Base-by-base conservation (phyloP, 2,797 vertebrate species). In the Eleutherodactylus coqui region DNA sequence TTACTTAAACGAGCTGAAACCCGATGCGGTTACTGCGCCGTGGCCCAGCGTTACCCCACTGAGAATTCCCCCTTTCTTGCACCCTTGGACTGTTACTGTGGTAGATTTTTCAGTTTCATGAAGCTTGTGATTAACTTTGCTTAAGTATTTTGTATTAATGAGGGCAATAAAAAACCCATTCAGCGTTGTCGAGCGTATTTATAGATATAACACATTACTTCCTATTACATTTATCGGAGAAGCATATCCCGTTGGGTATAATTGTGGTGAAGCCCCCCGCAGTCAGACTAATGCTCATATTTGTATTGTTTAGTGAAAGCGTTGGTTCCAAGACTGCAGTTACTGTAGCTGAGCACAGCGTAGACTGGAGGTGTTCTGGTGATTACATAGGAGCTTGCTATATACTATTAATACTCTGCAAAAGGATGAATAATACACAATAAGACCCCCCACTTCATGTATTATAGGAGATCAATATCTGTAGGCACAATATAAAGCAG, bases 191-290 rank as follows among this genome's bases (percentile, higher is more conserved):
- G 43, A 38, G 29, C n/a, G 36, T 81, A 70, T 82, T 72, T 70
- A 55, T 16, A 51, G 64, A 9, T 7, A n/a, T 10, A 43, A 27
- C 16, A 7, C 8, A 82, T 72, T 21, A 67, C 43, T 81, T 67
- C 64, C 60, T 5, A 81, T 49, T 49, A 34, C 32, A n/a, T 72
- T 47, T 82, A 51, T 17, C 36, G 60, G 49, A 80, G 64, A 69
- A 51, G 45, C 29, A 38, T 70, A 45, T 67, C 60, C 62, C 34
- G 64, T 53, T 47, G 38, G 29, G 47, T 24, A 53, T 27, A 82
- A 49, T 45, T 24, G 32, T 47, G 27, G 41, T 19, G 49, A 79
- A 38, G 21, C 58, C 21, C 36, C 43, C 32, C 64, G n/a, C 38
- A 47, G 43, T 45, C 2, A 1, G 17, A 29, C 19, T 64, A 21